Evolutionary conservation across 1,140 invertebrate genomes (phyloP).

Genomic region (Cyclargus thomasi): DNA sequence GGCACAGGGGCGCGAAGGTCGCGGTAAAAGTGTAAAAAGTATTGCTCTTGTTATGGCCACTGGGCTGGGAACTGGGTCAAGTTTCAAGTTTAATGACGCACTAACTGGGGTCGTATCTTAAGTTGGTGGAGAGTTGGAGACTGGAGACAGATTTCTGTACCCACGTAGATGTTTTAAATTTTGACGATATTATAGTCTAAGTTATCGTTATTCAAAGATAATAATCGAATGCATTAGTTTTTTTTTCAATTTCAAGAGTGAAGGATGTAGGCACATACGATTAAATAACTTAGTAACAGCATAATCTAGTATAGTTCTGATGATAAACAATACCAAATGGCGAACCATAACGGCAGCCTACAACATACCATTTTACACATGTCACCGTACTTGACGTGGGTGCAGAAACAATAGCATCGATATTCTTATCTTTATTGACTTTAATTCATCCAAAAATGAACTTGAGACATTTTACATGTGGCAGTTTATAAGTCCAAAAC

Average conservation of each 20-base stretch:
- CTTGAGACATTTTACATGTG: neutral
- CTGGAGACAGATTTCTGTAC: neutral
- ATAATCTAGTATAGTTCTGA: too few relatives aligned
- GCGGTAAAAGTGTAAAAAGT: slow-evolving; percentile 14
- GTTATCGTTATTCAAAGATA: too few relatives aligned
- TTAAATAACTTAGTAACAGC: too few relatives aligned
- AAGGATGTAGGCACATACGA: too few relatives aligned
- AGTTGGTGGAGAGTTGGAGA: neutral
- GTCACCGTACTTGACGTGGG: neutral
- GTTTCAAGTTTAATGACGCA: neutral
- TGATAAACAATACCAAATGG: neutral
- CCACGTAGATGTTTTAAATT: neutral
- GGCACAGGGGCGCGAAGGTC: slow-evolving; percentile 2
- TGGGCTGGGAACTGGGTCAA: slow-evolving; percentile 9
- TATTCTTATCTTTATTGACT: neutral
- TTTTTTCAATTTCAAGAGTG: too few relatives aligned
- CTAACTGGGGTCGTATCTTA: neutral
- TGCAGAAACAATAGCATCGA: neutral
- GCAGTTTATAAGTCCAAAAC: neutral
- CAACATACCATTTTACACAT: neutral
- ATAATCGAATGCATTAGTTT: too few relatives aligned
- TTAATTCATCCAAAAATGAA: neutral
- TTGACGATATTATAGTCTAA: too few relatives aligned
- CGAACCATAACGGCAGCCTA: neutral
- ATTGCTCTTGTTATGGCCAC: slow-evolving; percentile 6